These are phyloP conservation scores for Porites divaricata DNA, from an alignment of 92 coral and sea anemone genomes.

Conservation along the genomic window DNA sequence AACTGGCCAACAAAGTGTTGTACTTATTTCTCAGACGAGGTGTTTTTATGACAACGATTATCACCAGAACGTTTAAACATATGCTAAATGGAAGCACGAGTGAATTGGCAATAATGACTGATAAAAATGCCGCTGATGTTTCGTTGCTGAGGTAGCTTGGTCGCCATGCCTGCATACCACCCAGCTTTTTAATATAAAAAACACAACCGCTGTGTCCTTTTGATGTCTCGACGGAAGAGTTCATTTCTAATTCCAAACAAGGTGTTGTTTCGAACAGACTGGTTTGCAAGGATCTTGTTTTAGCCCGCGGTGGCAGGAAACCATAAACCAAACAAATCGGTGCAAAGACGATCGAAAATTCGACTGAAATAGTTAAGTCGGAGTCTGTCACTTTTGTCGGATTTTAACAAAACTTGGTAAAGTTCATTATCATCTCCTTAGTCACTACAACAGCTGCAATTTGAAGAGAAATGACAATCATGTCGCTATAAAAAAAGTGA, in stretches of 20 bases:
- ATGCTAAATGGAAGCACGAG: background rate
- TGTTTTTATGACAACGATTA: background rate
- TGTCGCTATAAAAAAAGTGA: too few species aligned
- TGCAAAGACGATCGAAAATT: background rate
- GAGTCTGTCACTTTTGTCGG: too few species aligned
- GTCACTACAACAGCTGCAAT: too few species aligned
- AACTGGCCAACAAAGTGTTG: constrained; percentile 1
- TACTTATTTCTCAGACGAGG: constrained; percentile 3
- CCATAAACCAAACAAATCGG: background rate
- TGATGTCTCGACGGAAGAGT: background rate
- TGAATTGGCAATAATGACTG: background rate
- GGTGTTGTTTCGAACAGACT: background rate
- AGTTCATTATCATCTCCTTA: too few species aligned
- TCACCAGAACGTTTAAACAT: background rate
- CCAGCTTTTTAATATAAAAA: background rate
- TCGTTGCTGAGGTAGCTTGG: background rate
- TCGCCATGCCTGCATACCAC: background rate
- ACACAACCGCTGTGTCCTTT: background rate
- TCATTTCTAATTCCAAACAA: background rate
- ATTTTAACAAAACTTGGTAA: too few species aligned
- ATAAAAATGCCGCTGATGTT: background rate
- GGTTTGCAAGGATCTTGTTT: background rate
- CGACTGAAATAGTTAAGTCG: too few species aligned
- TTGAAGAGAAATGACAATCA: too few species aligned
- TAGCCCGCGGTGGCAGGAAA: background rate